Base-by-base conservation (phyloP, 2,888 invertebrate species). In the Anorthoa munda region DNA sequence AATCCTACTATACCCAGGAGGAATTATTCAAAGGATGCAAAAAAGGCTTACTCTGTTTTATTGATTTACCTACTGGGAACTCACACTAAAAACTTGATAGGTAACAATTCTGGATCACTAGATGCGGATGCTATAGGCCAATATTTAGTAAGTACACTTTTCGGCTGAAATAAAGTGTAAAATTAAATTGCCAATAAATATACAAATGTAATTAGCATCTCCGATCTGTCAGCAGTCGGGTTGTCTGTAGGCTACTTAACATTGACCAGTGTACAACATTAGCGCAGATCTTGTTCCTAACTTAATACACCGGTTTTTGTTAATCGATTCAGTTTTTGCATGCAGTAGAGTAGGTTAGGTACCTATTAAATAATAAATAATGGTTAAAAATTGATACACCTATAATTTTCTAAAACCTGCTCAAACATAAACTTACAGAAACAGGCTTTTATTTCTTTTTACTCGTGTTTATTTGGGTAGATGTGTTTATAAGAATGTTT, bases 241-340 rank as follows among this genome's bases (percentile, higher is more conserved):
- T 46, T 11, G n/a, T 63, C 23, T 71, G n/a, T 23, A 63, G 26
- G 26, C 69, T 21, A 18, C 58, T 58, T 45, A 51, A 74, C 11
- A 50, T 50, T 5, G 11, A 55, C 21, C 31, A 48, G 9, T 31
- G 17, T 31, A 11, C 17, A 51, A 50, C 26, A 46, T 39, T 46
- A 63, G 45, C 75, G 51, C n/a, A 51, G 17, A 39, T 50, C n/a
- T 18, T 56, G 51, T 23, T 53, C 21, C 45, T 23, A 59, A 39
- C 50, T 12, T 59, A 26, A 66, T 15, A 58, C n/a, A 68, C 75
- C 72, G 21, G 58, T 15, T 79, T 50, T 39, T 79, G 31, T 26
- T 71, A 78, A 72, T 76, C 39, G 39, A 48, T 59, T 64, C 26
- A 72, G 63, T 59, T 79, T 77, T 76, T 59, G 15, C 58, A 46